Evolutionary conservation across 2,888 invertebrate species (phyloP), one percentile per base, ranked within the genome.

Genomic region (Slavum lentiscoides): DNA sequence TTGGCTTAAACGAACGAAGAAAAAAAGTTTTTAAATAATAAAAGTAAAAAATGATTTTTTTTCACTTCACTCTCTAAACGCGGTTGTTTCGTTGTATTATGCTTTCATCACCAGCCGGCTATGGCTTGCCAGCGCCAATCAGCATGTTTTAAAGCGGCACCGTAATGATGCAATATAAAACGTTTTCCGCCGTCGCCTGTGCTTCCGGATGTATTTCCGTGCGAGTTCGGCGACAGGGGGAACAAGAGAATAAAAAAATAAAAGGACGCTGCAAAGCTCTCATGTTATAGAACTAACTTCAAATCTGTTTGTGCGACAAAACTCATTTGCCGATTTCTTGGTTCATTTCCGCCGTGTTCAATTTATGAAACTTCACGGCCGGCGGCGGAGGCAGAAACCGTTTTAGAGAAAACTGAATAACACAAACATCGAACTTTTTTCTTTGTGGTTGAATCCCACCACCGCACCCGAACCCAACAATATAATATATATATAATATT

Each of bases 281-380:
- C 39, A 43, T 9, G 2, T 1, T 55, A 19, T 23, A 43, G n/a
- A 53, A 64, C 64, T 43, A 55, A 80, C 64, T 43, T 72, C 72
- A 80, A 80, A 80, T 80, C 64, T 72, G 80, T 80, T 80, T 80
- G 80, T 66, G 72, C 80, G 70, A 76, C 75, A 64, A 80, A 80
- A 80, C 80, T 80, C 80, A 72, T 80, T 80, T 80, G 80, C 72
- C 80, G 70, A 80, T 80, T 80, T 80, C 62, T 72, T 72, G 80
- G 80, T 80, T 80, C 72, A 80, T 80, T 80, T 80, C 80, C 80
- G 58, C 70, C 70, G 62, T 66, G 80, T 80, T 80, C 80, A 72
- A 80, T 66, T 72, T 30, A 30, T 72, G 53, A 80, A 55, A 43
- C 61, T 72, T 43, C 55, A 58, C 80, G 70, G 61, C 49, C 59